phyloP scores from a whole-genome alignment of 2,888 invertebrate species.

The Ophion obscuratus region DNA sequence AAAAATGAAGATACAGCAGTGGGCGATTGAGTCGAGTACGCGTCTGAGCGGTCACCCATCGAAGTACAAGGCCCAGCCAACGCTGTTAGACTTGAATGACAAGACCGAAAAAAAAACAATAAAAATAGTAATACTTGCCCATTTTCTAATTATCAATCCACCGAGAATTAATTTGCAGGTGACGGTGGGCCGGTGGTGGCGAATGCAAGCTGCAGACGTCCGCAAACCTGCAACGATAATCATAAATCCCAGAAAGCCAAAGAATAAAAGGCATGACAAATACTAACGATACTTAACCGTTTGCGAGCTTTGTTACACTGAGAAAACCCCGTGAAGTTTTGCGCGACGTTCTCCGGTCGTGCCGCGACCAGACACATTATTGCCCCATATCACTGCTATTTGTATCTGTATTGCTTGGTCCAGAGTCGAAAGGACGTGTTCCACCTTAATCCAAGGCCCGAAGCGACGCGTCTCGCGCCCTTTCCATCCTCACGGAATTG shows the following conservation, averaged over 20 bases:
- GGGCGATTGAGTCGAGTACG: too few relatives aligned
- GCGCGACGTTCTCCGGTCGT: conserved; percentile 3
- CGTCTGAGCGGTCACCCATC: too few relatives aligned
- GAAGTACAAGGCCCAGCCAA: too few relatives aligned
- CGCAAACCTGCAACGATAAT: neutral
- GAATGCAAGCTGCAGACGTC: neutral
- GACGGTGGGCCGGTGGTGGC: neutral
- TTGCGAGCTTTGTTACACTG: neutral
- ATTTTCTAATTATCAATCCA: neutral
- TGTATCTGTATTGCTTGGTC: neutral
- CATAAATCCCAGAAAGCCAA: neutral
- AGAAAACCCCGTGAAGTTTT: conserved; percentile 2
- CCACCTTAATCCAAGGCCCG: neutral
- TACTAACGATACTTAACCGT: conserved; percentile 2
- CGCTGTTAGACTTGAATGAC: too few relatives aligned
- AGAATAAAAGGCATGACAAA: neutral
- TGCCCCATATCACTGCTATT: neutral
- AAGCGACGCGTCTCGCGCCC: neutral
- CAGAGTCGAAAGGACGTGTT: conserved; percentile 10
- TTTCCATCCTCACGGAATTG: neutral
- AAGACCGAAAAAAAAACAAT: neutral
- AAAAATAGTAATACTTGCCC: neutral
- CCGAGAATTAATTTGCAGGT: neutral
- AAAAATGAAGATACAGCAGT: too few relatives aligned
- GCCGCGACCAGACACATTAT: conserved; percentile 17